phyloP scores from a whole-genome alignment of 2,113 vertebrate species.

The Eonycteris spelaea region DNA sequence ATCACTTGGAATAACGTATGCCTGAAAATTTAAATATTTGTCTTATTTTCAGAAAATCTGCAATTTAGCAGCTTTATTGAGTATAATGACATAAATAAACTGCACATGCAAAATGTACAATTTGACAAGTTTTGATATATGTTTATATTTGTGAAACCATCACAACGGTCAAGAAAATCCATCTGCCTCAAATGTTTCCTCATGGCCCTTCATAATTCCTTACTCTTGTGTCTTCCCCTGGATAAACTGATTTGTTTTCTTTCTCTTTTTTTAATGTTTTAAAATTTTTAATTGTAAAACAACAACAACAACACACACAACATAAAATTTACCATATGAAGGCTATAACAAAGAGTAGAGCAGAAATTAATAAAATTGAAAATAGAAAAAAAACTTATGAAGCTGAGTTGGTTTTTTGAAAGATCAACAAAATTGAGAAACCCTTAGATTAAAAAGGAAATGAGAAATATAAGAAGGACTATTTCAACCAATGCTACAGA shows the following conservation, averaged over 20 bases:
- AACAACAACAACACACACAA: neutral
- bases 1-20: neutral
- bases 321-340: neutral
- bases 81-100: neutral
- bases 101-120: neutral
- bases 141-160: neutral
- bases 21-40: neutral
- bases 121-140: neutral
- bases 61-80: neutral
- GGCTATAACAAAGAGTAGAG: neutral
- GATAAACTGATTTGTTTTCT: neutral
- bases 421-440: neutral
- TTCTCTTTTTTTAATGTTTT: neutral
- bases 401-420: neutral
- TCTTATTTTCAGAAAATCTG: constrained; percentile 19
- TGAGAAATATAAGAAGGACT: neutral
- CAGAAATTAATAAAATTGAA: neutral
- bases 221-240: neutral
- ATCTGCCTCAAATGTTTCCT: neutral
- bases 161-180: neutral
- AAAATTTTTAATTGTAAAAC: neutral
- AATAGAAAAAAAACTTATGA: neutral
- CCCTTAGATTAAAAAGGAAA: neutral
- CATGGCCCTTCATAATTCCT: neutral
- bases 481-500: neutral